These are phyloP conservation scores for Coturnix japonica DNA, from an alignment of 2,113 vertebrate species.

Conservation along the genomic window DNA sequence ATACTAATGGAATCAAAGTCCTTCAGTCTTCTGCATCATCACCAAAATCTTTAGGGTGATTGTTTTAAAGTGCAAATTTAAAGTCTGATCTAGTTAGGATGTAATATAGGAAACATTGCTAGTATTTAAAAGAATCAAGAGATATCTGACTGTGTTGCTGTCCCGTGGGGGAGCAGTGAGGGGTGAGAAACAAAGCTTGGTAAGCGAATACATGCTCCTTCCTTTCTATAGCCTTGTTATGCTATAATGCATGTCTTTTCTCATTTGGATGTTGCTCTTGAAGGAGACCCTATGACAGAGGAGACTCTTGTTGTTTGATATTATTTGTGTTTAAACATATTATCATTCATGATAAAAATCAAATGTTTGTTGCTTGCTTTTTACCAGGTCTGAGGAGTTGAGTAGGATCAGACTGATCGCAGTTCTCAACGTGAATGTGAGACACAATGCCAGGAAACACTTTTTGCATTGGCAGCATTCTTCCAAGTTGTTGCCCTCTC, in stretches of 20 bases:
- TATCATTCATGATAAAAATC: not conserved
- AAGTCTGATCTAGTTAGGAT: not conserved
- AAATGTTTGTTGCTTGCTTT: not conserved
- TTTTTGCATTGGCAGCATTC: conserved; percentile 79
- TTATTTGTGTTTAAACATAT: not conserved
- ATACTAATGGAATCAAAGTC: not conserved
- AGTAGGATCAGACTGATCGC: conserved; percentile 79
- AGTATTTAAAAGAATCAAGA: not conserved
- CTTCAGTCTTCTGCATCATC: not conserved
- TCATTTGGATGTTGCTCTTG: not conserved
- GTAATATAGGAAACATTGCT: not conserved
- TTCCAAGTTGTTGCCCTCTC: conserved; percentile 78
- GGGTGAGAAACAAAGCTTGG: not conserved
- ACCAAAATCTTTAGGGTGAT: not conserved
- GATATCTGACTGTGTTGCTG: not conserved
- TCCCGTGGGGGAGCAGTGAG: not conserved
- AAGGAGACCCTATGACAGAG: not conserved
- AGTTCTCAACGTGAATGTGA: conserved; percentile 84
- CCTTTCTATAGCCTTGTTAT: not conserved
- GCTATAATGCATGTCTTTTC: not conserved
- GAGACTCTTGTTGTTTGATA: not conserved
- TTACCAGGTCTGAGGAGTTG: conserved; percentile 27
- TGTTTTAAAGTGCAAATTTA: too few species aligned
- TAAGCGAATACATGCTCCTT: not conserved
- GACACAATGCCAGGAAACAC: conserved; percentile 82